These are phyloP conservation scores for Ctenochaetus hawaiiensis DNA, from an alignment of 2,797 vertebrate genomes.

Conservation along the genomic window DNA sequence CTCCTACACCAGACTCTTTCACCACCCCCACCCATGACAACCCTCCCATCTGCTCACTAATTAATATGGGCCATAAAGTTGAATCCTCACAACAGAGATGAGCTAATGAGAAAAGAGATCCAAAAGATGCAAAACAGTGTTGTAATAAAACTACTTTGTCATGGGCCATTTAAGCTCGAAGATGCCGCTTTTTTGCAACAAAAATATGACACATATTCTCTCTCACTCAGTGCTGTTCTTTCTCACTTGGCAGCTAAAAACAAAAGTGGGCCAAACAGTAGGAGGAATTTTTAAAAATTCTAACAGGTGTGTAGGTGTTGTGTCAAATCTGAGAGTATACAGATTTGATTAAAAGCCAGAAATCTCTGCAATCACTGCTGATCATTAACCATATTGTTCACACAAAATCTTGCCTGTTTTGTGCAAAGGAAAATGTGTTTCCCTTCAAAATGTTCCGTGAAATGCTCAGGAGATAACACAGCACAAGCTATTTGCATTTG, in stretches of 20 bases:
- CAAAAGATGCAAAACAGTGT: conserved; percentile 34
- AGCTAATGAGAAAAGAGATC: conserved; percentile 27
- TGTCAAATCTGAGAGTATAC: conserved; percentile 19
- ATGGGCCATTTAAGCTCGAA: conserved; percentile 16
- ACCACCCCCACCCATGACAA: conserved; percentile 31
- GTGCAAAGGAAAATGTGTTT: background rate
- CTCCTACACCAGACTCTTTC: conserved; percentile 40
- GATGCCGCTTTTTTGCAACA: conserved; percentile 15
- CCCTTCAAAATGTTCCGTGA: background rate
- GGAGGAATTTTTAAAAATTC: conserved; percentile 23
- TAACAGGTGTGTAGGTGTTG: conserved; percentile 28
- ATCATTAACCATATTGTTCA: background rate
- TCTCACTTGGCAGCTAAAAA: conserved; percentile 11
- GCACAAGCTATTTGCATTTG: background rate
- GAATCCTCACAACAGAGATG: conserved; percentile 35
- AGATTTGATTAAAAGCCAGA: background rate
- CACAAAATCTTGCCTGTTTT: background rate
- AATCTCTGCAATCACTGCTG: background rate
- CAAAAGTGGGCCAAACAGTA: conserved; percentile 25
- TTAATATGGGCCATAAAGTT: conserved; percentile 45
- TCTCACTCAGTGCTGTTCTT: background rate
- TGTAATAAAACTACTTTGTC: conserved; percentile 9
- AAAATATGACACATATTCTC: conserved; percentile 2
- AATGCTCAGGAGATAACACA: background rate
- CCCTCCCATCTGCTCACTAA: conserved; percentile 58